phyloP scores from a whole-genome alignment of 1,140 invertebrate species.

The Diabrotica virgifera region DNA sequence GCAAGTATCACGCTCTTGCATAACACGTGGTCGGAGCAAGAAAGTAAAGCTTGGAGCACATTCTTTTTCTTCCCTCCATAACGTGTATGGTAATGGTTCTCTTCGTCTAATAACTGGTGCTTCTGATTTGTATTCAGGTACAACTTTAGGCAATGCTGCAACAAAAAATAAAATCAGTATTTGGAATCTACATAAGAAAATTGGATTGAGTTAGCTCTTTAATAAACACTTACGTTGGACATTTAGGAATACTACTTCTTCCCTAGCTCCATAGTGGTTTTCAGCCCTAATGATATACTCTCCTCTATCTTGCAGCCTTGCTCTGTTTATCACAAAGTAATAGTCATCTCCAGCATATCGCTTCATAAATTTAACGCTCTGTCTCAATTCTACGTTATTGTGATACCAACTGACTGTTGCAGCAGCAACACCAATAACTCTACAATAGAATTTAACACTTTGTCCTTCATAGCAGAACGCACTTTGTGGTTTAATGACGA shows the following conservation, averaged over 20 bases:
- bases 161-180: constrained; percentile 23
- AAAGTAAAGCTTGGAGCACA: constrained; percentile 94
- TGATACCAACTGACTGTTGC: constrained; percentile 95
- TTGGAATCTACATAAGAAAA: background rate
- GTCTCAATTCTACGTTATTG: constrained; percentile 89
- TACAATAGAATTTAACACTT: constrained; percentile 94
- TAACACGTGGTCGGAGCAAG: constrained; percentile 93
- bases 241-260: constrained; percentile 96
- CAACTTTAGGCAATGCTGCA: constrained; percentile 76
- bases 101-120: constrained; percentile 68
- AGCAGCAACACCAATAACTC: constrained; percentile 90
- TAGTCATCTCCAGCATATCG: constrained; percentile 94
- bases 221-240: constrained; percentile 78
- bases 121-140: constrained; percentile 75
- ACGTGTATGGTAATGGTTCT: constrained; percentile 77
- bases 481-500: constrained; percentile 94
- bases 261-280: constrained; percentile 94
- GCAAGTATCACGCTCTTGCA: constrained; percentile 91
- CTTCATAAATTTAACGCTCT: constrained; percentile 99
- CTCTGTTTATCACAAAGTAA: constrained; percentile 95
- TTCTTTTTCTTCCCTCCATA: constrained; percentile 87
- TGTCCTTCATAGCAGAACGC: constrained; percentile 96
- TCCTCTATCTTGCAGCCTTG: constrained; percentile 91
- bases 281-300: constrained; percentile 97
- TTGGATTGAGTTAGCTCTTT: constrained; percentile 3